Base-by-base conservation (phyloP, 2,113 vertebrate species). In the Hypocryptadius cinnamomeus region DNA sequence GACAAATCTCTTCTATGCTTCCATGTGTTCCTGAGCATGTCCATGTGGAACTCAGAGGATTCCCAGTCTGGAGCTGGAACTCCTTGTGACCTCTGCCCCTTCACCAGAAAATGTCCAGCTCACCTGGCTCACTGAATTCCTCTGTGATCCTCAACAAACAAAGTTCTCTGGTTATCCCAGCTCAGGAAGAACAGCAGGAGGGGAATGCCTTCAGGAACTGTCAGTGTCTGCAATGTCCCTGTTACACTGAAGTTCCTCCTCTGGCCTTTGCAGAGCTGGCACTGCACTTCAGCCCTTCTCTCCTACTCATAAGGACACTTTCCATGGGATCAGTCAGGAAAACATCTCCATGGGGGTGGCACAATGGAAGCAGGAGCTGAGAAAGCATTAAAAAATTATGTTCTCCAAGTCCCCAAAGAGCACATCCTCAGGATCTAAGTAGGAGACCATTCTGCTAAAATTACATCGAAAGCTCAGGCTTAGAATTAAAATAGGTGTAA, bases 331-430 rank as follows among this genome's bases (percentile, higher is more conserved):
- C 60, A 28, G 16, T 10, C 30, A 54, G 13, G 24, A 30, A 73
- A 72, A 80, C 8, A 5, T 23, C 42, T 30, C 37, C 33, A 2
- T 21, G 56, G 87, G 45, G 15, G 45, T 6, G 6, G 64, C 79
- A 68, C 21, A 8, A 12, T 42, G 31, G 27, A 39, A 87, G 68
- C 20, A 40, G 50, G 9, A 40, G 37, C 71, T 72, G 65, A 51
- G 51, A 60, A 73, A 82, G 7, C 28, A 45, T 10, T 50, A 9
- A 80, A 57, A 79, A 80, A n/a, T 28, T 0, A 68, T 0, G 0
- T 6, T 12, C 47, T 85, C 77, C 48, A 59, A 33, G 37, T 14
- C 63, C 76, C 44, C 63, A 53, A 53, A 57, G 61, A 92, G 70
- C 35, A 45, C 30, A 61, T 44, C 53, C 83, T 33, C 9, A 87